Evolutionary conservation across 2,888 invertebrate genomes (phyloP).

Genomic region (Parthenolecanium corni): DNA sequence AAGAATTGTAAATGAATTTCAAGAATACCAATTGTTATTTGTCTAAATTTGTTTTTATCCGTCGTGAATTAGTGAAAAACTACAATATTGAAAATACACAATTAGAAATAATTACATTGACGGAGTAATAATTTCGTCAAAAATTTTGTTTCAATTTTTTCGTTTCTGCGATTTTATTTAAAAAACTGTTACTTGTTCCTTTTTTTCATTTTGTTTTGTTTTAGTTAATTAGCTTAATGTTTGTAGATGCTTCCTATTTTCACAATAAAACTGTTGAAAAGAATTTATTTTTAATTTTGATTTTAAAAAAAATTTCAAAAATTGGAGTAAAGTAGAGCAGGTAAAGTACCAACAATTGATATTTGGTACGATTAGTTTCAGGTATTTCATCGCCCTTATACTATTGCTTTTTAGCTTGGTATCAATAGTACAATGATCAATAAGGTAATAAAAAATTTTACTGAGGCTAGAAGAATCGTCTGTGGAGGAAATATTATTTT

Average conservation of each 20-base stretch:
- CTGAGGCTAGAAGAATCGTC: too few species aligned
- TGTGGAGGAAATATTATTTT: too few species aligned
- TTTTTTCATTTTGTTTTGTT: background rate
- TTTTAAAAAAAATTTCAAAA: too few species aligned
- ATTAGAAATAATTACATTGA: background rate
- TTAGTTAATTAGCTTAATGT: background rate
- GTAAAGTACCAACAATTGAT: too few species aligned
- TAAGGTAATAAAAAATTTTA: too few species aligned
- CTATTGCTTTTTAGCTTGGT: too few species aligned
- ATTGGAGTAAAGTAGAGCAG: too few species aligned
- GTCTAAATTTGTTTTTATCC: background rate
- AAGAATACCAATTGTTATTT: background rate
- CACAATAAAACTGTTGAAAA: background rate
- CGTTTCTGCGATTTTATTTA: background rate
- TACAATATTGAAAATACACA: too few species aligned
- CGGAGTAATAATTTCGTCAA: background rate
- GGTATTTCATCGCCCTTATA: too few species aligned
- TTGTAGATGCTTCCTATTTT: background rate
- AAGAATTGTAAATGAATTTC: background rate
- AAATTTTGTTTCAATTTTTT: background rate
- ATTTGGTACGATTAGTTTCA: too few species aligned
- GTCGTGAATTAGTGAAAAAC: background rate
- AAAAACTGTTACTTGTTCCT: background rate
- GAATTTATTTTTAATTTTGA: background rate
- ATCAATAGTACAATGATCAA: too few species aligned